Evolutionary conservation across 1,140 invertebrate genomes (phyloP).

Genomic region (Mizuhopecten yessoensis): DNA sequence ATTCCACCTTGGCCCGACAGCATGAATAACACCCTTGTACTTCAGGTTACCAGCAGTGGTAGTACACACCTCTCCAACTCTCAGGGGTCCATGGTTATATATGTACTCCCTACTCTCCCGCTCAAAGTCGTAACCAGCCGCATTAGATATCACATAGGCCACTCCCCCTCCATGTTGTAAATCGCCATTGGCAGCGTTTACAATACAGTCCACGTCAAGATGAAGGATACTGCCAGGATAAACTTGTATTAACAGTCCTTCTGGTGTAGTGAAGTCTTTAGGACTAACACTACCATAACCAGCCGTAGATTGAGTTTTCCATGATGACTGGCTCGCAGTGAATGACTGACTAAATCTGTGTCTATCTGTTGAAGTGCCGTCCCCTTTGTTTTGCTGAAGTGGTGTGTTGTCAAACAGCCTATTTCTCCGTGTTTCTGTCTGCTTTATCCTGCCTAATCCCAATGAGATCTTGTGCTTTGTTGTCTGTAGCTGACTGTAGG

Average conservation of each 20-base stretch:
- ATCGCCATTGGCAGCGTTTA: constrained; percentile 94
- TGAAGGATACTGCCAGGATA: constrained; percentile 90
- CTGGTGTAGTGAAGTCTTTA: constrained; percentile 43
- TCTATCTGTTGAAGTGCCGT: neutral
- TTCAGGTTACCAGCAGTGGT: constrained; percentile 62
- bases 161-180: constrained; percentile 92
- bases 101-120: constrained; percentile 65
- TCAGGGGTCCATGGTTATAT: constrained; percentile 52
- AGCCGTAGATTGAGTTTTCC: too few relatives aligned
- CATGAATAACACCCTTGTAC: constrained; percentile 69
- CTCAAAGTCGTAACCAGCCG: constrained; percentile 63
- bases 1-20: constrained; percentile 70
- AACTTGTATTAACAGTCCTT: constrained; percentile 55
- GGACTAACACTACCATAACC: neutral
- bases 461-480: constrained; percentile 36
- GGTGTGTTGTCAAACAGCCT: constrained; percentile 40
- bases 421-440: constrained; percentile 10
- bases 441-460: constrained; percentile 10
- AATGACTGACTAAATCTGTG: neutral
- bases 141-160: constrained; percentile 89
- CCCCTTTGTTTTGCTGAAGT: too few relatives aligned
- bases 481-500: neutral
- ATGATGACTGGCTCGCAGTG: neutral
- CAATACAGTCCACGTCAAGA: constrained; percentile 93
- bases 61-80: constrained; percentile 59